Base-by-base conservation (phyloP, 2,888 invertebrate genomes). In the Watsonalla binaria region DNA sequence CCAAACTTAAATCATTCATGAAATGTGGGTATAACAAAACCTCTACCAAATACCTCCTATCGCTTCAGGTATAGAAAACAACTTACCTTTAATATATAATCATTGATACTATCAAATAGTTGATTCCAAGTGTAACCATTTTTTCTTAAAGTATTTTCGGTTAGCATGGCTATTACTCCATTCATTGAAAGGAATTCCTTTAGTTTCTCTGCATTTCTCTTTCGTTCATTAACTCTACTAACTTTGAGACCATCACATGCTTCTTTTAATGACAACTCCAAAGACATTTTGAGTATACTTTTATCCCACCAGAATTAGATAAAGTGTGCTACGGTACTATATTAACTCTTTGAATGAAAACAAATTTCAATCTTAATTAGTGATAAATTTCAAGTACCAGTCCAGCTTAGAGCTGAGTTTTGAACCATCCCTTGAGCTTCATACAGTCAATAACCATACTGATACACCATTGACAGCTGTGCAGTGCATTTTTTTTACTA, bases 51-150 rank as follows among this genome's bases (percentile, higher is more conserved):
- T 24, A n/a, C 24, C 24, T 24, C 1, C 24, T 24, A 24, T 24
- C 24, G 2, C 24, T 24, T 24, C 24, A 24, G 24, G 4, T 24
- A 24, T 11, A 46, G 13, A 35, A 7, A 14, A 8, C 46, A 1
- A 45, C n/a, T 35, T 6, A 87, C 91, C 84, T 88, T 89, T n/a
- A 91, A 62, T 49, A 87, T 74, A 68, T 78, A 85, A 48, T 87
- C 86, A 72, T 85, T 78, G 24, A 90, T 78, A 57, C 83, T 80
- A 55, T 82, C 80, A 68, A 90, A 90, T 14, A 92, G 62, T 63
- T 80, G 70, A 72, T 84, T 85, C 92, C 92, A 92, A 8, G 78
- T 76, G 61, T 83, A 82, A 6, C 86, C 85, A 35, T 64, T 72
- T 52, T 77, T 84, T 51, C 70, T 82, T 14, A 75, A 54, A 9